Evolutionary conservation across 2,888 invertebrate genomes (phyloP), one percentile per base, ranked within the genome.

Genomic region (Dryobotodes eremita): DNA sequence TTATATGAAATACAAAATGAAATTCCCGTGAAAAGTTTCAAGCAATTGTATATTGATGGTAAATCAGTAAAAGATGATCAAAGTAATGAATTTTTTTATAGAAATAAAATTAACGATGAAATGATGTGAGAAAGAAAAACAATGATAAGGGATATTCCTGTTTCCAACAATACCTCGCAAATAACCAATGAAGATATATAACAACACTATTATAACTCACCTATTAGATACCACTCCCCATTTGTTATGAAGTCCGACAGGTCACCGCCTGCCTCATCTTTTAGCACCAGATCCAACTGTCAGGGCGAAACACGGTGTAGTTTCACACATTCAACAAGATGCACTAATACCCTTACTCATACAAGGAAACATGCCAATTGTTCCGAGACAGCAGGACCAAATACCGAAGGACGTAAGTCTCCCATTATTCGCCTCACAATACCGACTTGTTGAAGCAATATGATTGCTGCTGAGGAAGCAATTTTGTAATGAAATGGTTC

Each of bases 191-290:
- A 61, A 36, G 13, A 10, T 3, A 61, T 55, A 17, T 15, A 46
- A 42, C 20, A 42, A 76, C 42, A 75, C 48, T 5, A 80, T 31
- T 57, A 36, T 31, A 23, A 84, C 98, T 98, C 97, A 99, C 99
- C 99, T 97, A 99, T 98, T 94, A 99, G 98, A 97, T 99, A 99
- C 99, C 99, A 99, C 97, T 99, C 99, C 93, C 99, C 99, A 95
- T 99, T 99, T 92, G 99, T 98, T 95, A 99, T 99, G 98, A 99
- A 99, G 97, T 99, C 99, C 92, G 99, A 98, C 92, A 99, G 98
- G 97, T 99, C 99, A 89, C 99, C 99, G 90, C 99, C 99, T 91
- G 98, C 98, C 94, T 98, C 98, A 93, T 98, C 98, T 97, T 99
- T 99, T 95, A 99, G 98, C 96, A 98, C 98, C 97, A 99, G 98